Base-by-base conservation (phyloP, 2,113 vertebrate genomes). In the Bombycilla garrulus region DNA sequence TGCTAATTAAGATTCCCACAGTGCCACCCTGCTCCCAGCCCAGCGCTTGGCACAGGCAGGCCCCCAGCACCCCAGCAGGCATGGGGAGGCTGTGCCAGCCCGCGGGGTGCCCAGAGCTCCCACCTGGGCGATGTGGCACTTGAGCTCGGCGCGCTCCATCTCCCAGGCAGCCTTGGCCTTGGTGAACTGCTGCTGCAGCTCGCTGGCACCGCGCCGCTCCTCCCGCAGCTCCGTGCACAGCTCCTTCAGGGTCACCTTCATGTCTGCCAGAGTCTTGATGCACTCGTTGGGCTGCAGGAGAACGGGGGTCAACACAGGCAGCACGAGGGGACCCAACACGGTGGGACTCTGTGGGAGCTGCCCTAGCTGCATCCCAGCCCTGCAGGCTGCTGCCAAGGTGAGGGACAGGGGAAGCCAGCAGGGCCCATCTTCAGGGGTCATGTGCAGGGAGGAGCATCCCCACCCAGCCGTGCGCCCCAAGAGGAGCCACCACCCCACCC, bases 101-200 rank as follows among this genome's bases (percentile, higher is more conserved):
- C 5, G 0, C 0, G 0, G 47, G 33, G 29, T 70, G 48, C 29
- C 79, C 2, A 0, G 15, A 36, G 70, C 44, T 88, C 97, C 96
- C 87, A 99, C 99, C 98, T 99, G 99, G 31, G 98, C 72, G 3
- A 99, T 96, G 81, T 98, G 98, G 96, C 98, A 98, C 97, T 99
- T 99, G 74, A 99, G 98, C 95, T 99, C 99, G 0, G 98, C 98
- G 2, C 98, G 98, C 96, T 99, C 99, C 38, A 99, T 98, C 96
- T 99, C 99, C 99, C 99, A 99, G 80, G 99, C 98, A 66, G 99
- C 99, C 96, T 99, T 99, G 97, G 99, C 99, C 85, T 99, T 99
- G 86, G 99, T 99, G 35, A 99, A 99, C 96, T 99, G 99, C 95
- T 99, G 99, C 80, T 99, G 99, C 79, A 99, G 98, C 94, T 99